Base-by-base conservation (phyloP, 1,140 invertebrate species). In the Batillaria attramentaria region DNA sequence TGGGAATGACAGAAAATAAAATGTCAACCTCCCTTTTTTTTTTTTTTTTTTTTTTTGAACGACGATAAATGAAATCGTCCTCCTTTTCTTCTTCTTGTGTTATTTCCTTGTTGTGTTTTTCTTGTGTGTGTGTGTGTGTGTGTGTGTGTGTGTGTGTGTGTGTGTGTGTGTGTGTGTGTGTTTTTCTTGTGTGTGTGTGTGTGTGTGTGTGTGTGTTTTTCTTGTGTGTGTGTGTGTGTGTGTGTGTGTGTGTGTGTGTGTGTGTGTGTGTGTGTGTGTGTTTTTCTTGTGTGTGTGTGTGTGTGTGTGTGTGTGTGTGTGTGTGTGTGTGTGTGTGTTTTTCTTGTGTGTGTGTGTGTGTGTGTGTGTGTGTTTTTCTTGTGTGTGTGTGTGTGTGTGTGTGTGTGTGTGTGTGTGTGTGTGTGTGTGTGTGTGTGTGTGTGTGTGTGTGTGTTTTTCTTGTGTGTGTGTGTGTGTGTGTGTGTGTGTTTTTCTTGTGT, bases 331-430 rank as follows among this genome's bases (percentile, higher is more conserved):
- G 46, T 50, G 46, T 50, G 46, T 50, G 46, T n/a, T n/a, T n/a
- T n/a, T n/a, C n/a, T n/a, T 50, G 46, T 50, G 46, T 50, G 46
- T 13, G 10, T 13, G 24, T 24, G 10, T 50, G 46, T 50, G 10
- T 50, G 46, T 10, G 46, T 50, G 46, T 24, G 46, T 50, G 46
- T 24, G 46, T 50, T n/a, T n/a, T n/a, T n/a, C n/a, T n/a, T n/a
- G n/a, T n/a, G 46, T 24, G 46, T 50, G 46, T 24, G 46, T 24
- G 46, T 24, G 46, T 24, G 46, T 24, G 46, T 24, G 46, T 50
- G 46, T 42, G 20, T 69, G 75, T 41, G 33, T 42, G 37, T 78
- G 79, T 62, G 62, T 74, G 75, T 78, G 37, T 24, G 46, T 50
- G 46, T 50, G 46, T 50, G 46, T 50, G 46, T 50, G 46, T 50